Evolutionary conservation across 2,888 invertebrate species (phyloP).

Genomic region (Sarcophaga rosellei): DNA sequence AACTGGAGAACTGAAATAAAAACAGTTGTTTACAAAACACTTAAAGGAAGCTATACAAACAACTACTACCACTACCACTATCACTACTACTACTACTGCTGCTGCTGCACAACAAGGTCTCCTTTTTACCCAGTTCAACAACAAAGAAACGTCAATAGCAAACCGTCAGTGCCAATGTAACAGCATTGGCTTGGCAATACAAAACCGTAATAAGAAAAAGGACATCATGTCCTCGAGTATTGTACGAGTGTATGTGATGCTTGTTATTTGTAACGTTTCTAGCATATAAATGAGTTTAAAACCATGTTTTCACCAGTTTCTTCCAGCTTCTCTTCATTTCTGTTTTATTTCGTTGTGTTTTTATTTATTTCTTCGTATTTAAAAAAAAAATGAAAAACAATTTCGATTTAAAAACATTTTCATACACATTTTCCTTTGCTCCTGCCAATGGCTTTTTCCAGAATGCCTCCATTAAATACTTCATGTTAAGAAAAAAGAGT

Average conservation of each 20-base stretch:
- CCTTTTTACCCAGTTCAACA: not conserved
- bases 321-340: not conserved
- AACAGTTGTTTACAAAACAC: slow-evolving; percentile 33
- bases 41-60: not conserved
- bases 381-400: slow-evolving; percentile 3
- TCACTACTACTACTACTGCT: not conserved
- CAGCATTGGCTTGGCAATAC: not conserved
- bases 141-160: slow-evolving; percentile 14
- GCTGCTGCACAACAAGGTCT: not conserved
- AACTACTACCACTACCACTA: not conserved
- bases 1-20: not conserved
- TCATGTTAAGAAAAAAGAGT: not conserved
- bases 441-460: not conserved
- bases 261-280: slow-evolving; percentile 53
- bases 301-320: slow-evolving; percentile 1
- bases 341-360: not conserved
- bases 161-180: not conserved
- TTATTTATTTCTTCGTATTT: not conserved
- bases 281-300: slow-evolving; percentile 59
- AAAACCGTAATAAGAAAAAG: not conserved
- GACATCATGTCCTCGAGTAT: slow-evolving; percentile 37
- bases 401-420: slow-evolving; percentile 39
- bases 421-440: slow-evolving; percentile 25
- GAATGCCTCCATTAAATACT: not conserved
- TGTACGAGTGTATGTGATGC: slow-evolving; percentile 57